phyloP scores from a whole-genome alignment of 1,140 invertebrate species.

The Calosoma granatense region DNA sequence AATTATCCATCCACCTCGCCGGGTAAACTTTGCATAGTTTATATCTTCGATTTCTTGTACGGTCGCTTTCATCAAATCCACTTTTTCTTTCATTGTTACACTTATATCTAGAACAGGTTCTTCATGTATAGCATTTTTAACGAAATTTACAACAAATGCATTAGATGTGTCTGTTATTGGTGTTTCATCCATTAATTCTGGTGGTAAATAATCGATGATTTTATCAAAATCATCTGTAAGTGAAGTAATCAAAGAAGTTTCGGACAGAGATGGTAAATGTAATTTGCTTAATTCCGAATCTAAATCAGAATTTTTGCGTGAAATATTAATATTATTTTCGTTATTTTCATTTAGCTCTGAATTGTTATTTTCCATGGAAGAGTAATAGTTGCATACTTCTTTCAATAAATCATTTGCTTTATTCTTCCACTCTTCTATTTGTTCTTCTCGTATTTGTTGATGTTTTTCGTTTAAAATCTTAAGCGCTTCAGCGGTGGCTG shows the following conservation, averaged over 20 bases:
- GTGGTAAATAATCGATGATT: not conserved
- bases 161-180: conserved; percentile 23
- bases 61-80: conserved; percentile 31
- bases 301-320: too few relatives aligned
- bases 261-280: not conserved
- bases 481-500: conserved; percentile 36
- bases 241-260: not conserved
- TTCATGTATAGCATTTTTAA: conserved; percentile 32
- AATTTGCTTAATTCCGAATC: not conserved
- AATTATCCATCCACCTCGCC: conserved; percentile 42
- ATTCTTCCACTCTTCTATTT: conserved; percentile 14
- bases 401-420: conserved; percentile 18
- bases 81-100: conserved; percentile 30
- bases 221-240: not conserved
- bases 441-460: conserved; percentile 13
- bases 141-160: conserved; percentile 24
- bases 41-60: conserved; percentile 34
- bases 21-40: conserved; percentile 21
- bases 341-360: not conserved
- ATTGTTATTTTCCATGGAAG: not conserved
- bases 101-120: conserved; percentile 25
- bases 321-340: too few relatives aligned
- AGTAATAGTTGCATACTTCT: not conserved
- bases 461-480: conserved; percentile 29
- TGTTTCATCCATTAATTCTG: conserved; percentile 15